A percentile compares a stretch with the other conserved stretches of the same genome.
These are phyloP conservation scores for Atrina japonica DNA, from an alignment of 2,888 invertebrate genomes.

Conservation along the genomic window DNA sequence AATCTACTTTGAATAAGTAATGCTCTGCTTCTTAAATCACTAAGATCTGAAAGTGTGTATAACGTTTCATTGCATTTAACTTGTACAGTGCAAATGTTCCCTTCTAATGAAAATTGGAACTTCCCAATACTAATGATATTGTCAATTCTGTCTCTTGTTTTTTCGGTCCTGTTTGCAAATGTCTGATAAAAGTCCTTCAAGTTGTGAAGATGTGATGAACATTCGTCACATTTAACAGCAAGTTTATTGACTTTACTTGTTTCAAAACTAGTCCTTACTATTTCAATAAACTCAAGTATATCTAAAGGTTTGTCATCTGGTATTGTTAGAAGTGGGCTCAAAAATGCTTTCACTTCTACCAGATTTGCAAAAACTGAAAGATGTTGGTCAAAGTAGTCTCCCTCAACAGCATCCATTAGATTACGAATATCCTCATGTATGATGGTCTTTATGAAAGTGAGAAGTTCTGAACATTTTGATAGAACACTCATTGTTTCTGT, in stretches of 20 bases:
- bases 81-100: slow-evolving; percentile 22
- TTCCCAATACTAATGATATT: slow-evolving; percentile 47
- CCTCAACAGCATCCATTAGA: slow-evolving; percentile 63
- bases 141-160: slow-evolving; percentile 53
- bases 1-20: slow-evolving; percentile 50
- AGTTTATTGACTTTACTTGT: slow-evolving; percentile 28
- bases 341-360: slow-evolving; percentile 55
- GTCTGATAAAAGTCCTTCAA: slow-evolving; percentile 54
- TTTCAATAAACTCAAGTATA: slow-evolving; percentile 33
- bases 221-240: slow-evolving; percentile 48
- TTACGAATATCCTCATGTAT: slow-evolving; percentile 60
- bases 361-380: slow-evolving; percentile 58
- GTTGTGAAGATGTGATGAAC: slow-evolving; percentile 52
- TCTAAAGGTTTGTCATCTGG: slow-evolving; percentile 9
- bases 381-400: slow-evolving; percentile 60
- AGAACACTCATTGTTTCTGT: too few relatives aligned
- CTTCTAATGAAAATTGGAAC: slow-evolving; percentile 40
- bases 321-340: slow-evolving; percentile 44
- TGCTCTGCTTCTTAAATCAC: slow-evolving; percentile 58
- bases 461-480: slow-evolving; percentile 36
- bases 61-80: slow-evolving; percentile 44
- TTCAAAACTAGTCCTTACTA: slow-evolving; percentile 4
- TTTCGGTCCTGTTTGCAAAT: slow-evolving; percentile 60
- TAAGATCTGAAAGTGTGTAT: slow-evolving; percentile 21
- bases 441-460: slow-evolving; percentile 48